These are phyloP conservation scores for Lagorchestes hirsutus DNA, from an alignment of 2,797 vertebrate species.

Conservation along the genomic window DNA sequence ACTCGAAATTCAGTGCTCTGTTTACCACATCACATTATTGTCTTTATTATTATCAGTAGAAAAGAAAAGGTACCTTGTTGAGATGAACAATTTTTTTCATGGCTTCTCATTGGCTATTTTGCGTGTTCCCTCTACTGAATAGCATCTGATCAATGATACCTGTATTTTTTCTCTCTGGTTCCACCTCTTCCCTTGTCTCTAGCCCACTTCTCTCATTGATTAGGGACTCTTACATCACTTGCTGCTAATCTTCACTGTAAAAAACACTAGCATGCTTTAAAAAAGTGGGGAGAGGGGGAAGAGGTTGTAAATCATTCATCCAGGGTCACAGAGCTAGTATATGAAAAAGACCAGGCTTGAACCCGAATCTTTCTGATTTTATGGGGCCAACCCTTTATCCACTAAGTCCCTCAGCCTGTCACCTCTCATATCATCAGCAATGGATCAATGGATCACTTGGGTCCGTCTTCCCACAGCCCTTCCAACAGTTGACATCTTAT, in stretches of 20 bases:
- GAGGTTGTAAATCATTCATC: background rate
- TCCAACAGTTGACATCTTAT: background rate
- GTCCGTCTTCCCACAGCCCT: background rate
- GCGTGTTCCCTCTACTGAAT: background rate
- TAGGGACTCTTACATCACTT: no score
- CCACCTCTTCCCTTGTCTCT: background rate
- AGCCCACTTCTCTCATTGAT: no score
- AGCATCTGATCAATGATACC: background rate
- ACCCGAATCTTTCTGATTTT: background rate
- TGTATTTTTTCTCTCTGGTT: background rate
- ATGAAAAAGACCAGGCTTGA: background rate
- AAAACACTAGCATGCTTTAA: no score
- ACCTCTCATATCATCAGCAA: background rate
- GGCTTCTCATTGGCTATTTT: background rate
- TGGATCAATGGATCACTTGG: background rate
- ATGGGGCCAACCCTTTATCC: background rate
- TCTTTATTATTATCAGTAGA: background rate
- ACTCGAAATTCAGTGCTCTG: background rate
- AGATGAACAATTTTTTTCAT: background rate
- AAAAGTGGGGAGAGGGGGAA: background rate
- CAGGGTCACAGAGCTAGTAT: background rate
- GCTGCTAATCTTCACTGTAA: no score
- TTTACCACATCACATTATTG: background rate
- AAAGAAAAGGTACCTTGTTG: background rate
- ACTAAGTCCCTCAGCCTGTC: background rate